Base-by-base conservation (phyloP, 2,113 vertebrate species). In the Strix uralensis region DNA sequence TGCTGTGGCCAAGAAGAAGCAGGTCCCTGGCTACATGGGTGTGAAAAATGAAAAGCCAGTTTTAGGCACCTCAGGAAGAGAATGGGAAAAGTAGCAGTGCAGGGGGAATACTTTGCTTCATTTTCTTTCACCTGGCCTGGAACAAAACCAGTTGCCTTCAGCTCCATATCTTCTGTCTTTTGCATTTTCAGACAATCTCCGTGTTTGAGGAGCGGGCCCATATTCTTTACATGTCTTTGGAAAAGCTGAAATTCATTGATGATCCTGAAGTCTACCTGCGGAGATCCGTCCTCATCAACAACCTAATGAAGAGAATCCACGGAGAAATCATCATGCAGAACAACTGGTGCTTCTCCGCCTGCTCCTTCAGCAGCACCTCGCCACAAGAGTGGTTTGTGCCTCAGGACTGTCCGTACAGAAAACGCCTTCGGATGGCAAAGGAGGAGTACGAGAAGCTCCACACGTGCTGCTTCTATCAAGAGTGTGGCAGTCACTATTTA, bases 211-310 rank as follows among this genome's bases (percentile, higher is more conserved):
- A 99, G 90, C 98, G 99, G 13, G 99, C 99, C 74, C 99, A 99
- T 57, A 98, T 99, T 78, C 99, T 99, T 66, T 99, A 99, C 81
- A 99, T 99, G 97, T 99, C 99, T 88, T 97, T 99, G 97, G 99
- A 99, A 97, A 99, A 99, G 97, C 98, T 99, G 79, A 99, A 99
- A 79, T 99, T 99, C 96, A 99, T 99, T 2, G 99, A 99, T 5
- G 99, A 99, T 82, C 99, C 99, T 0, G 99, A 99, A 95, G 99
- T 99, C 38, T 99, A 99, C 96, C 98, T 99, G 81, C 98, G 99
- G 11, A 98, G 99, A 88, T 99, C 99, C 0, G 99, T 99, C 79
- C 99, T 99, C 14, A 99, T 99, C 44, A 99, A 99, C 97, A 99
- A 99, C 78, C 98, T 99, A 66, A 99, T 99, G 94, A 99, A 99